Evolutionary conservation across 1,140 invertebrate species (phyloP), one percentile per base, ranked within the genome.

Genomic region (Argopecten irradians): DNA sequence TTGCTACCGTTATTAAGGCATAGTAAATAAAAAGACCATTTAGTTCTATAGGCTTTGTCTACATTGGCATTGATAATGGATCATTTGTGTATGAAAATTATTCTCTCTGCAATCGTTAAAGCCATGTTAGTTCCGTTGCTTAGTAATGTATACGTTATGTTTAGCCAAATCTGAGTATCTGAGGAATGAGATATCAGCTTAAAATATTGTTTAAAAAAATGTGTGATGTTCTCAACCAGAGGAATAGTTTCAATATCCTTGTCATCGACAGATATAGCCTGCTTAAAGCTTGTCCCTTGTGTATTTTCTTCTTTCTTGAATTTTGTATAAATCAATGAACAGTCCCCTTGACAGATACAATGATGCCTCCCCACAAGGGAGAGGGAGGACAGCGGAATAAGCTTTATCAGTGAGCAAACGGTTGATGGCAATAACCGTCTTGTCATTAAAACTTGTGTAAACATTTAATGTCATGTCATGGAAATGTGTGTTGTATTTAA

Each of bases 401-500:
- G 55, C n/a, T 71, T 1, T 71, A 71, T 71, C 55, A 16, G 55
- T 71, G 55, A 28, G 22, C 55, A 71, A 71, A 71, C 55, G n/a
- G 22, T 71, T 71, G n/a, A n/a, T 71, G 55, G n/a, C 55, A 71
- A 71, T 71, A 71, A 71, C 55, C 28, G 55, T n/a, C 55, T 71
- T 71, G 55, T 71, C n/a, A 71, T 71, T 71, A 71, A 71, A 71
- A 71, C 55, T n/a, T 71, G 55, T 5, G 55, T 71, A 28, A 22
- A 71, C 55, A 71, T 71, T 71, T 71, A 71, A 71, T 71, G 55
- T 71, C 55, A 71, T 28, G 55, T 71, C 55, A 28, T 71, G 13
- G 28, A 71, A 71, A 71, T 71, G 55, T 71, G 55, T 71, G 55
- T 71, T 71, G 43, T n/a, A 28, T n/a, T 71, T 71, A 71, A 71